These are phyloP conservation scores for Marcusenius ussheri DNA, from an alignment of 2,113 vertebrate genomes.

Conservation along the genomic window DNA sequence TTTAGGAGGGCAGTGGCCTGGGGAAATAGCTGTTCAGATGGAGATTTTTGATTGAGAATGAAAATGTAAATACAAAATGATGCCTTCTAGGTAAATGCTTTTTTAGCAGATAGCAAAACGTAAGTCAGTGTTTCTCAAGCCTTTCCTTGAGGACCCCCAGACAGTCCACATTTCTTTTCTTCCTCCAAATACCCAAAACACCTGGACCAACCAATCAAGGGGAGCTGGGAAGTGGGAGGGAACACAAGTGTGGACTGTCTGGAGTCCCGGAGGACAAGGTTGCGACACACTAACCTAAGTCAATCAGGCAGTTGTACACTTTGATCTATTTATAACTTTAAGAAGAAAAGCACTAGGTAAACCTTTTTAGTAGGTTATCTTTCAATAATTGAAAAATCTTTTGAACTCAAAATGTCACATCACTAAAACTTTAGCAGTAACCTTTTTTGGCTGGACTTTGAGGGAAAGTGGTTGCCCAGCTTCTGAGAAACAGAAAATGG, in stretches of 20 bases:
- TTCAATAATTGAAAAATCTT: constrained; percentile 3
- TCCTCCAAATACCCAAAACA: neutral
- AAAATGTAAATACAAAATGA: neutral
- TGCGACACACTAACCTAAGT: neutral
- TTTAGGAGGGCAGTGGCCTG: neutral
- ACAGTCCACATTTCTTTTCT: neutral
- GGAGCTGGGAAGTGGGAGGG: neutral
- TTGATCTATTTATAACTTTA: neutral
- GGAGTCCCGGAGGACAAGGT: neutral
- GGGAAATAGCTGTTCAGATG: neutral
- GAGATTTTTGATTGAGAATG: neutral
- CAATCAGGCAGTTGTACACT: neutral
- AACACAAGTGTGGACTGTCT: too few species aligned
- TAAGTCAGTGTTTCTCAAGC: neutral
- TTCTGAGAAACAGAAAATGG: neutral
- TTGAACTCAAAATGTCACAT: neutral
- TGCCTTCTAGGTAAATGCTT: neutral
- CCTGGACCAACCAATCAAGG: neutral
- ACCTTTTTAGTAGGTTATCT: constrained; percentile 5
- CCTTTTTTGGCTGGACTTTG: neutral
- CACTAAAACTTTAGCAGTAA: neutral
- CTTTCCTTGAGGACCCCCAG: neutral
- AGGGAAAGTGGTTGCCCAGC: neutral
- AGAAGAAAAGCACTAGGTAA: neutral
- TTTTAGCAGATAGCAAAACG: neutral